These are phyloP conservation scores for Arctocebus calabarensis DNA, from an alignment of 2,797 vertebrate species.

Conservation along the genomic window DNA sequence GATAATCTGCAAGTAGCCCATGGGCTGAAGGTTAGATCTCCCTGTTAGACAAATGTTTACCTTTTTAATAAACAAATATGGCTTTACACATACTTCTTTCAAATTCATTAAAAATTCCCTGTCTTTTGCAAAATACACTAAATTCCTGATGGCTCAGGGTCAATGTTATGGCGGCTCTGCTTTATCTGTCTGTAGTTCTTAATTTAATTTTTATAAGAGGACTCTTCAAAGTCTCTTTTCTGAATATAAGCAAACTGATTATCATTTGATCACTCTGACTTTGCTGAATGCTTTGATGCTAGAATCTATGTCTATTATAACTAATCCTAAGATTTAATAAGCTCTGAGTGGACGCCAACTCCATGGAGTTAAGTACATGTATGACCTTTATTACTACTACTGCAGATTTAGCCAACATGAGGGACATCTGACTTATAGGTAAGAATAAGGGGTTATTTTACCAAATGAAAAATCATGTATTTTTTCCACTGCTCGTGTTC, in stretches of 20 bases:
- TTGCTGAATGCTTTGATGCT: not conserved
- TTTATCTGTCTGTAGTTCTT: not conserved
- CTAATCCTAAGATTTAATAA: not conserved
- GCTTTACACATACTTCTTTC: not conserved
- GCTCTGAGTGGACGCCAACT: not conserved
- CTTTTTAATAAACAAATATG: not conserved
- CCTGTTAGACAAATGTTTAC: not conserved
- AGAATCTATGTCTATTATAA: not conserved
- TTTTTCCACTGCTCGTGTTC: not conserved
- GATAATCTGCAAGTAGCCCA: too few species aligned
- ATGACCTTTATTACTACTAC: not conserved
- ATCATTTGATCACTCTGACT: not conserved
- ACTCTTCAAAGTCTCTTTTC: not conserved
- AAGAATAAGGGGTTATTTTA: not conserved
- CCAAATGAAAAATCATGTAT: not conserved
- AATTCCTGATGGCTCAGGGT: not conserved
- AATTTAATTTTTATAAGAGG: not conserved
- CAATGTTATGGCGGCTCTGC: not conserved
- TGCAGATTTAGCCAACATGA: slow-evolving; percentile 4
- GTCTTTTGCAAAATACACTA: not conserved
- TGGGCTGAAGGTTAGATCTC: too few species aligned
- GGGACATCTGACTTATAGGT: not conserved
- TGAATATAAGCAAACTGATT: not conserved
- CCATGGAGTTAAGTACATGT: not conserved
- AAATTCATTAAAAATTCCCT: not conserved